A percentile compares a stretch with the other conserved stretches of the same genome.
These are phyloP conservation scores for Chouioia cunea DNA, from an alignment of 2,888 invertebrate species.

Conservation along the genomic window DNA sequence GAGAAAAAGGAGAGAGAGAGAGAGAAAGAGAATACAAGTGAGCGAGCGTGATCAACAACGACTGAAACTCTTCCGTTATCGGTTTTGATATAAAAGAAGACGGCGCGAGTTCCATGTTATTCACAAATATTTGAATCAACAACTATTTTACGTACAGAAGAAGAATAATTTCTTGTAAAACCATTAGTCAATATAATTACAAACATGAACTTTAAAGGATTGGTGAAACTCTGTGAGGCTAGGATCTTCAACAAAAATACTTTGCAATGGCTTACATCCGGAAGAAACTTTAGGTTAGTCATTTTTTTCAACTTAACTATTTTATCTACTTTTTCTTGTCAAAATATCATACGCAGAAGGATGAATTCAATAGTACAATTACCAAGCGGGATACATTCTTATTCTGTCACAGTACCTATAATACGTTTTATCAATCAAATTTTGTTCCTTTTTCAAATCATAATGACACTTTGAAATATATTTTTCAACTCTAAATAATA, in stretches of 20 bases:
- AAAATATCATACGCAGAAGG: too few relatives aligned
- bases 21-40: not conserved
- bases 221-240: slow-evolving; percentile 58
- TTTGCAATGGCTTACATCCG: slow-evolving; percentile 55
- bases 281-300: slow-evolving; percentile 62
- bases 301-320: slow-evolving; percentile 15
- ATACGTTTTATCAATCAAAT: too few relatives aligned
- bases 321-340: too few relatives aligned
- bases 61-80: slow-evolving; percentile 15
- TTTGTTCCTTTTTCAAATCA: too few relatives aligned
- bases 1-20: not conserved
- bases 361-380: too few relatives aligned
- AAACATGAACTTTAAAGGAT: slow-evolving; percentile 59
- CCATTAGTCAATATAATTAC: not conserved
- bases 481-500: too few relatives aligned
- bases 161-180: too few relatives aligned
- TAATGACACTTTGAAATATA: too few relatives aligned
- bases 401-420: too few relatives aligned
- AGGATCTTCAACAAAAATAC: slow-evolving; percentile 52
- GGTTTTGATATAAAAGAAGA: slow-evolving; percentile 26
- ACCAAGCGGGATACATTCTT: too few relatives aligned
- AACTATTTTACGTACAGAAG: too few relatives aligned
- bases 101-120: not conserved
- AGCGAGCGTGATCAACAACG: not conserved
- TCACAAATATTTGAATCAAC: too few relatives aligned